Percentiles rank a stretch among this genome's conserved stretches.
These are phyloP conservation scores for Magallana nippona DNA, from an alignment of 2,888 invertebrate genomes.

Conservation along the genomic window DNA sequence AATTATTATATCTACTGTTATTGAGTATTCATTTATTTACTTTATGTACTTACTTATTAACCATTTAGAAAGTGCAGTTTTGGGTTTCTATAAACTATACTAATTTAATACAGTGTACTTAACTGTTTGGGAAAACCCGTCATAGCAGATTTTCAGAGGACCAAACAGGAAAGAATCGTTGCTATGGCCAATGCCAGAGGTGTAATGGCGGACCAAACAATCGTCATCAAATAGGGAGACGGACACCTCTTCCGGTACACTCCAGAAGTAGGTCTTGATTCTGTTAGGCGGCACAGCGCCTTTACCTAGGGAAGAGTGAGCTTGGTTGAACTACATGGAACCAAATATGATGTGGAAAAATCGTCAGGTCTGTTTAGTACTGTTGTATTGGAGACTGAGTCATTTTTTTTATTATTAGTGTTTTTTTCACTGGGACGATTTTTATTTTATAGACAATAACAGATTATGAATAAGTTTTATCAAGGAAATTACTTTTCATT, in stretches of 20 bases:
- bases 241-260: conserved; percentile 24
- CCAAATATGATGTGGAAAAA: no score
- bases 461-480: no score
- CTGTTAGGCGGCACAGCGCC: neutral
- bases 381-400: no score
- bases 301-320: conserved; percentile 6
- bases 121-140: conserved; percentile 8
- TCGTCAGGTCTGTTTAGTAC: no score
- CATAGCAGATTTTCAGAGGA: conserved; percentile 37
- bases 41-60: no score
- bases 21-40: no score
- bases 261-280: conserved; percentile 45
- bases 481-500: no score
- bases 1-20: no score
- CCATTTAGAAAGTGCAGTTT: neutral
- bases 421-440: no score
- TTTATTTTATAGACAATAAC: no score
- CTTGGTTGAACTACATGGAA: neutral
- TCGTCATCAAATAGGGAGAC: conserved; percentile 22
- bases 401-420: no score
- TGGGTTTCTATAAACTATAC: neutral
- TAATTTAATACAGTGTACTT: no score
- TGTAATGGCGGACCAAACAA: conserved; percentile 40
- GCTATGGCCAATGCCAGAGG: conserved; percentile 38
- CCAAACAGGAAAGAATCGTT: conserved; percentile 36